Base-by-base conservation (phyloP, 2,797 vertebrate species). In the Valencia hispanica region DNA sequence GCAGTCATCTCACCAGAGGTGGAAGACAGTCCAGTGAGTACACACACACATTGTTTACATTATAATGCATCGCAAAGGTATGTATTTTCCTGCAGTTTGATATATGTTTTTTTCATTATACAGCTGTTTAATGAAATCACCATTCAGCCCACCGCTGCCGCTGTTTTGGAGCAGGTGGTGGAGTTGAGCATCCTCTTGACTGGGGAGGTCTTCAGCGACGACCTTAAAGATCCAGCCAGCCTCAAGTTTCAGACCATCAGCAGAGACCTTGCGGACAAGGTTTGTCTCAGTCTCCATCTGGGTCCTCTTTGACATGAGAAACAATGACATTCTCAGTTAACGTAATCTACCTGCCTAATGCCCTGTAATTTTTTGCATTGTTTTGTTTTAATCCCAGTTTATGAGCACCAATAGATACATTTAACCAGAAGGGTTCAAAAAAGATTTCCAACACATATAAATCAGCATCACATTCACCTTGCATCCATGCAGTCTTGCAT, bases 51-150 rank as follows among this genome's bases (percentile, higher is more conserved):
- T 65, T 20, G 9, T 22, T 4, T 63, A 9, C 2, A 50, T 2
- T 69, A 4, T 53, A 17, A 41, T 68, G 34, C 36, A 63, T 78
- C 27, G 39, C 7, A 59, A 3, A 69, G 25, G 2, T 48, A 5
- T 48, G 20, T n/a, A 18, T 15, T 75, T 4, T 22, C 25, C 18
- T 45, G 22, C 43, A 68, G 15, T 39, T 8, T 50, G 1, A 43
- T 43, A 0, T 34, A 0, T 74, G 1, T 81, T 3, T 83, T 57
- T 87, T 18, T 69, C 8, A 2, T 74, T 72, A 36, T 84, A 72
- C 85, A 99, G 97, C 89, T 95, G 88, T 95, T 94, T 85, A 98
- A 97, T 72, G 96, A 98, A 90, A 97, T 98, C 79, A 93, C 94
- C 0, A 48, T 93, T 74, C 92, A 94, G 82, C 90, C 93, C 69